Conservation (phyloP, 2,888 invertebrate species). For the Argyresthia albistria region DNA sequence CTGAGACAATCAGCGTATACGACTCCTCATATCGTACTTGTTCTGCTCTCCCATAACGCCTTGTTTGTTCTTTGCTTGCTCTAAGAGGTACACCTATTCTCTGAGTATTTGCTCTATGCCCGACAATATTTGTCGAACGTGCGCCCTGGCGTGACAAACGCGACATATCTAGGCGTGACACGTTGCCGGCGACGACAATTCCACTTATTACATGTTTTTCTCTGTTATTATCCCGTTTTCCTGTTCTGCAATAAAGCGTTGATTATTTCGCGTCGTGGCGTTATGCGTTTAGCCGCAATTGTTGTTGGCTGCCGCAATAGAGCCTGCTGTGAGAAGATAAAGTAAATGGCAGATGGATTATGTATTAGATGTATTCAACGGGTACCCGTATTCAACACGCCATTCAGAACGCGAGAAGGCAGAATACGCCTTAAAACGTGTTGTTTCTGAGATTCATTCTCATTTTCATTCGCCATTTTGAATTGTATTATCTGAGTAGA, state of each 20-base stretch:
- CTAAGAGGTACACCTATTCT: slow-evolving; percentile 38
- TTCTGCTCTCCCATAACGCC: slow-evolving; percentile 39
- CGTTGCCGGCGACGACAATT: slow-evolving; percentile 46
- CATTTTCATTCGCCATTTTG: slow-evolving; percentile 4
- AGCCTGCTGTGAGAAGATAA: slow-evolving; percentile 52
- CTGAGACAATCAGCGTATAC: slow-evolving; percentile 48
- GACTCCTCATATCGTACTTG: slow-evolving; percentile 48
- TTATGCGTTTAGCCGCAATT: slow-evolving; percentile 24
- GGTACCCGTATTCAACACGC: background rate
- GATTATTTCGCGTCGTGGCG: slow-evolving; percentile 36
- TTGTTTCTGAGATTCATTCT: background rate
- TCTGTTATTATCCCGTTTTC: slow-evolving; percentile 46
- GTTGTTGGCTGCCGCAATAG: slow-evolving; percentile 34
- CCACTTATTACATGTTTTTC: slow-evolving; percentile 58
- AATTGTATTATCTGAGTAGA: slow-evolving; percentile 3
- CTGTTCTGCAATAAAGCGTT: slow-evolving; percentile 63
- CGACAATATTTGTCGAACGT: slow-evolving; percentile 69
- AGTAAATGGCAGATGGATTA: slow-evolving; percentile 23
- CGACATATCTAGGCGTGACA: slow-evolving; percentile 62
- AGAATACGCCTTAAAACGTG: too few species aligned
- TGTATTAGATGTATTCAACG: slow-evolving; percentile 9
- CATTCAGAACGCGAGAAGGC: background rate
- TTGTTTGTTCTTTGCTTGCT: slow-evolving; percentile 43
- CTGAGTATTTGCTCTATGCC: slow-evolving; percentile 58
- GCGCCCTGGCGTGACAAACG: slow-evolving; percentile 57